A percentile compares a stretch with the other conserved stretches of the same genome.
These are phyloP conservation scores for Heloderma charlesbogerti DNA, from an alignment of 2,113 vertebrate genomes.

Conservation along the genomic window DNA sequence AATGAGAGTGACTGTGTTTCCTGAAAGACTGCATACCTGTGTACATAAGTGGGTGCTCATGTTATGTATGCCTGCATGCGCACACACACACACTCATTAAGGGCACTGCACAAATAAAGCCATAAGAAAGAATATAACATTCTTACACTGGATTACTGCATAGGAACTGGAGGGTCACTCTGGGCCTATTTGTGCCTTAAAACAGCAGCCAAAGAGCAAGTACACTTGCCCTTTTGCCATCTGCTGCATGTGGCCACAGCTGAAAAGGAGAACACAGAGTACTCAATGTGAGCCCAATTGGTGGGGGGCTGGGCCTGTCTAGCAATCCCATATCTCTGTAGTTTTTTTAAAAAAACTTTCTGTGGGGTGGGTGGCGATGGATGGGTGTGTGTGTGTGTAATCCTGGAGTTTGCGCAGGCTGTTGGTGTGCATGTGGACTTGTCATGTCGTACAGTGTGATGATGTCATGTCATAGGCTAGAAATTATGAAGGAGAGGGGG, in stretches of 20 bases:
- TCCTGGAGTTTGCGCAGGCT: not conserved
- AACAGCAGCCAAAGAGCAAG: accelerated
- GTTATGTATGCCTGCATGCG: not conserved
- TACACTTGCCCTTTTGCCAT: not conserved
- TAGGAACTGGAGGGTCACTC: not conserved
- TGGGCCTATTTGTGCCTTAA: not conserved
- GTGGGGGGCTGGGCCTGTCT: not conserved
- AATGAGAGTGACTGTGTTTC: not conserved
- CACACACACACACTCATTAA: not conserved
- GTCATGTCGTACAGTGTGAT: not conserved
- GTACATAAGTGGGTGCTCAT: accelerated
- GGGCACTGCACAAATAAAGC: not conserved
- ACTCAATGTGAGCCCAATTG: not conserved
- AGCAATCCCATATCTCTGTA: not conserved
- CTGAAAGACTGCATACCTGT: accelerated
- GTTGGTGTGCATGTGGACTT: not conserved
- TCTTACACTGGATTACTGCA: not conserved
- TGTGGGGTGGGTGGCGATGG: not conserved
- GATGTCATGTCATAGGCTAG: not conserved
- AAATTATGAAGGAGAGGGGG: not conserved
- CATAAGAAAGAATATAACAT: not conserved
- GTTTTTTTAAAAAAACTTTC: too few species aligned
- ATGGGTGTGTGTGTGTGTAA: too few species aligned
- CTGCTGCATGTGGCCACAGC: not conserved
- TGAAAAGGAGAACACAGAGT: not conserved